phyloP scores from a whole-genome alignment of 2,888 invertebrate genomes.

The Volucella inflata region DNA sequence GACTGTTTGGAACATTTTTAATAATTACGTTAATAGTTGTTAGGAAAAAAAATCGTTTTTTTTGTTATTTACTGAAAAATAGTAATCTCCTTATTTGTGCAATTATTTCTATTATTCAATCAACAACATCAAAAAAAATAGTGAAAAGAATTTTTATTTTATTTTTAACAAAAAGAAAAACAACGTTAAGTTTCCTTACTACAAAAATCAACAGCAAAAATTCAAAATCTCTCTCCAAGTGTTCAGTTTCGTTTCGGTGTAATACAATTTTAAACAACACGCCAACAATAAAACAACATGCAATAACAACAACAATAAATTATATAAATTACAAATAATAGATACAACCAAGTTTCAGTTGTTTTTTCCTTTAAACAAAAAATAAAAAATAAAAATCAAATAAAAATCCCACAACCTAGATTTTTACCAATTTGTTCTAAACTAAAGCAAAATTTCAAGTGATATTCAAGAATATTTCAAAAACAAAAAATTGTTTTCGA shows the following conservation, averaged over 20 bases:
- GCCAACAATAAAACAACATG: constrained; percentile 73
- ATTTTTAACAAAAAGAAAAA: constrained; percentile 43
- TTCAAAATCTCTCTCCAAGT: constrained; percentile 73
- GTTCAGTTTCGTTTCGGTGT: constrained; percentile 76
- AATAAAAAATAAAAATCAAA: constrained; percentile 74
- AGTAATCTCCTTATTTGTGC: constrained; percentile 68
- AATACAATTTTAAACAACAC: constrained; percentile 69
- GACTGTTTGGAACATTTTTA: constrained; percentile 84
- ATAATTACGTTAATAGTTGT: constrained; percentile 84
- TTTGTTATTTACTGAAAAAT: constrained; percentile 83
- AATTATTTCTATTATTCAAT: constrained; percentile 66
- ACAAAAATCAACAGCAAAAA: constrained; percentile 73
- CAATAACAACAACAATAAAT: constrained; percentile 76
- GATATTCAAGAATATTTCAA: constrained; percentile 73
- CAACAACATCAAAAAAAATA: constrained; percentile 67
- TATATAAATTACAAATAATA: constrained; percentile 76
- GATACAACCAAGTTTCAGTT: constrained; percentile 76
- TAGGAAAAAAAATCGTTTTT: constrained; percentile 81
- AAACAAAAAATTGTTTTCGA: constrained; percentile 45
- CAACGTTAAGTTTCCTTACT: constrained; percentile 63
- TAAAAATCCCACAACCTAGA: constrained; percentile 16
- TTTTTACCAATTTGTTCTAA: constrained; percentile 67
- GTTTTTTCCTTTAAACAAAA: constrained; percentile 78
- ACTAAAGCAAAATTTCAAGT: constrained; percentile 65
- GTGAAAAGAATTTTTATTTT: constrained; percentile 65